Conservation (phyloP, 2,113 vertebrate species). For the Columba janthina region DNA sequence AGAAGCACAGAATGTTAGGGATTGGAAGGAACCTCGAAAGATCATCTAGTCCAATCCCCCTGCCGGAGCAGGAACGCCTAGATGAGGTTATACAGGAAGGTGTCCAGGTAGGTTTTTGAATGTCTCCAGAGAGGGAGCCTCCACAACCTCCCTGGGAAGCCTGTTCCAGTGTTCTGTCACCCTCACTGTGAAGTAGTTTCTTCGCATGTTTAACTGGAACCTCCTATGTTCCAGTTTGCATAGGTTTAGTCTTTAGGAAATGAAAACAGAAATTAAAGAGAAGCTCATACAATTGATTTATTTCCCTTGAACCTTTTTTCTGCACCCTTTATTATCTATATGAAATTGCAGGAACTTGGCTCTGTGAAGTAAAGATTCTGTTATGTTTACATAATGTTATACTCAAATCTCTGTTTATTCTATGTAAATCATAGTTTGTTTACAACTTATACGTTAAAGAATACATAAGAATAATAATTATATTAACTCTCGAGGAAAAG, state of each 20-base stretch:
- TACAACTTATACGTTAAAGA: conserved; percentile 4
- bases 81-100: too few species aligned
- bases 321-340: background rate
- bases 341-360: background rate
- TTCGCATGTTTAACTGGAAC: too few species aligned
- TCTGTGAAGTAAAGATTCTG: conserved; percentile 12
- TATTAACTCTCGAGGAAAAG: conserved; percentile 11
- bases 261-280: background rate
- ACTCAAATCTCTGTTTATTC: background rate
- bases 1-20: too few species aligned
- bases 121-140: too few species aligned
- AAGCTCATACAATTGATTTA: background rate
- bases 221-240: too few species aligned
- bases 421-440: conserved; percentile 34
- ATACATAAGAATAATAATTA: conserved; percentile 33
- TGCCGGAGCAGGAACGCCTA: too few species aligned
- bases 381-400: conserved; percentile 1
- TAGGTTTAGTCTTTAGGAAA: background rate
- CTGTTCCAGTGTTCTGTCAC: too few species aligned
- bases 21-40: too few species aligned
- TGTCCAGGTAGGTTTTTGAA: too few species aligned
- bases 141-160: too few species aligned
- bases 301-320: background rate
- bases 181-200: too few species aligned
- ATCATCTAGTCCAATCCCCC: too few species aligned